Evolutionary conservation across 1,140 invertebrate species (phyloP).

Genomic region (Hyphantria cunea): DNA sequence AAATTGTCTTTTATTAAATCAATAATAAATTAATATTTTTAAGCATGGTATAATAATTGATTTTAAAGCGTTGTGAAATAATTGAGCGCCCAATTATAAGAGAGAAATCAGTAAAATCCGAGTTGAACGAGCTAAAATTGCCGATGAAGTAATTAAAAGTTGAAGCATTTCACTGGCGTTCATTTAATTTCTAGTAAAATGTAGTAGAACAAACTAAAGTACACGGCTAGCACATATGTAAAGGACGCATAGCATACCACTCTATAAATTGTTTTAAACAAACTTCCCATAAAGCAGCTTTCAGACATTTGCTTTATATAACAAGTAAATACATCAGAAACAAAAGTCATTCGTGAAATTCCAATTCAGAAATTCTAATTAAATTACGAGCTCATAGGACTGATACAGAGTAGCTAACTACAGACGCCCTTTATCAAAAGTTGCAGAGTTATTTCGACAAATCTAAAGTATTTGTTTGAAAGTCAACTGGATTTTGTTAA

Average conservation of each 20-base stretch:
- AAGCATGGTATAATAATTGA: no score
- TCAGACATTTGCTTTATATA: conserved; percentile 41
- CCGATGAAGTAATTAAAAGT: conserved; percentile 35
- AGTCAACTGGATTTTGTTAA: conserved; percentile 40
- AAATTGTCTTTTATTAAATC: no score
- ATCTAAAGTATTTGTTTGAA: conserved; percentile 48
- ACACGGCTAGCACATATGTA: conserved; percentile 33
- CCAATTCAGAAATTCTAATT: conserved; percentile 54
- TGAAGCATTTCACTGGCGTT: conserved; percentile 33
- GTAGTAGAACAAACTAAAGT: conserved; percentile 40
- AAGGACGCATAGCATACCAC: conserved; percentile 19
- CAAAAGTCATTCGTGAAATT: conserved; percentile 57
- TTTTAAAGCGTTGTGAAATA: no score
- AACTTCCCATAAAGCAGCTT: conserved; percentile 37
- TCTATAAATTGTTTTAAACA: conserved; percentile 35
- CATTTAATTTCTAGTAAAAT: conserved; percentile 40
- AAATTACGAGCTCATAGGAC: conserved; percentile 46
- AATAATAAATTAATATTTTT: no score
- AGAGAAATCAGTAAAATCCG: conserved; percentile 3
- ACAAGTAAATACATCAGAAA: conserved; percentile 42
- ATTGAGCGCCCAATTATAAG: no score
- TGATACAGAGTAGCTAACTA: conserved; percentile 49
- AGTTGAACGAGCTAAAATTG: conserved; percentile 9
- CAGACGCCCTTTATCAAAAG: conserved; percentile 47
- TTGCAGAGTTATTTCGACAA: conserved; percentile 48